phyloP scores from a whole-genome alignment of 2,888 invertebrate genomes.

The Parasteatoda lunata region DNA sequence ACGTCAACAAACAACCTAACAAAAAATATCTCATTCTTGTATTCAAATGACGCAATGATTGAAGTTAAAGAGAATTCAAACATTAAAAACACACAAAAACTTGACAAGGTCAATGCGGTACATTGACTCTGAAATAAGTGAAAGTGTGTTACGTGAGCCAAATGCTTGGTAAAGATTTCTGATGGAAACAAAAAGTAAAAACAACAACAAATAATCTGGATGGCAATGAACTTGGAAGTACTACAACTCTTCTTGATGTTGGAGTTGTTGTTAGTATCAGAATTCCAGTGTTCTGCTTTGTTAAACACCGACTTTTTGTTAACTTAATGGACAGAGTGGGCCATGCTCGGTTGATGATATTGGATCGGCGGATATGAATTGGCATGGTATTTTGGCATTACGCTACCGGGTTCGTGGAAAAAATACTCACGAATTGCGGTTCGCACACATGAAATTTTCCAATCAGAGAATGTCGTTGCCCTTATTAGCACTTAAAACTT shows the following conservation, averaged over 20 bases:
- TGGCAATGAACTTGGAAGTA: constrained; percentile 38
- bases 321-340: constrained; percentile 40
- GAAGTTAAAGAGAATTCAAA: constrained; percentile 9
- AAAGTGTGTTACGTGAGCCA: constrained; percentile 68
- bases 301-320: constrained; percentile 33
- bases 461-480: constrained; percentile 1
- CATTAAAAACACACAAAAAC: constrained; percentile 14
- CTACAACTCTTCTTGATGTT: constrained; percentile 40
- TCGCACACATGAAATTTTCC: constrained; percentile 5
- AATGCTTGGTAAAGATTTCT: constrained; percentile 32
- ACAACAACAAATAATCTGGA: constrained; percentile 4
- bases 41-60: constrained; percentile 33
- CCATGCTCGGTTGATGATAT: constrained; percentile 44
- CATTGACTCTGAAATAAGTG: constrained; percentile 54
- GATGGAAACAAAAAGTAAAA: constrained; percentile 6
- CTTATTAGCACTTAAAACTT: neutral
- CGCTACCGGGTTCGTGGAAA: constrained; percentile 48
- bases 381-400: constrained; percentile 22
- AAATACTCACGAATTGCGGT: neutral
- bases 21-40: constrained; percentile 33
- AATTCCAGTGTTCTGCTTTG: constrained; percentile 42
- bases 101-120: constrained; percentile 53
- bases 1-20: constrained; percentile 52
- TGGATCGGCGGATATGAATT: constrained; percentile 18
- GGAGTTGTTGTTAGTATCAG: constrained; percentile 34